Evolutionary conservation across 2,888 invertebrate genomes (phyloP).

Genomic region (Conops quadrifasciatus): DNA sequence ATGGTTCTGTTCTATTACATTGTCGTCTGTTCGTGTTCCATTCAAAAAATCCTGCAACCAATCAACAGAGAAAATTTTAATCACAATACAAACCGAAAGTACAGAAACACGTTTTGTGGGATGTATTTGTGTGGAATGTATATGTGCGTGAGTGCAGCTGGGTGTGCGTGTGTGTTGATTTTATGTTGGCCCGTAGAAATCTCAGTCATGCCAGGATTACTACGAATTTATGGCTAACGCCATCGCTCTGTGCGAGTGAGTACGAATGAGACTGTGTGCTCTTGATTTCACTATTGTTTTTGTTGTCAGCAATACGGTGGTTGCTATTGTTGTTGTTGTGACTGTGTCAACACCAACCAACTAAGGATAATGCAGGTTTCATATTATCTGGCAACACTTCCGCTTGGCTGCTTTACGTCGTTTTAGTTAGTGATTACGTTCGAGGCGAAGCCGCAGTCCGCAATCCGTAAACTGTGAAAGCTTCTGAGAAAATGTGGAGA

Average conservation of each 20-base stretch:
- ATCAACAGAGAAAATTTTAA: constrained; percentile 2
- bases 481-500: not conserved
- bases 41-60: not conserved
- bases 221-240: not conserved
- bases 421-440: too few species aligned
- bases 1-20: not conserved
- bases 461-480: too few species aligned
- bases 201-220: not conserved
- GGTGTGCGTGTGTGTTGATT: not conserved
- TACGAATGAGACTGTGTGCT: too few species aligned
- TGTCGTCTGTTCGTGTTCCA: not conserved
- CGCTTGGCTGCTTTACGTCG: not conserved
- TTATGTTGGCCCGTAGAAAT: too few species aligned
- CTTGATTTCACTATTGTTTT: not conserved
- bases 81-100: constrained; percentile 6
- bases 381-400: not conserved
- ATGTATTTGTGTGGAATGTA: not conserved
- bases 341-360: not conserved
- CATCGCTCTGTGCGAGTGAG: not conserved
- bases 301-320: constrained; percentile 1
- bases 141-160: not conserved
- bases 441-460: too few species aligned
- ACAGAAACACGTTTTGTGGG: not conserved
- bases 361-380: not conserved
- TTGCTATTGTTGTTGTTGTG: not conserved